phyloP scores from a whole-genome alignment of 30 jellyfish, hydroid and myxozoan genomes.

The Chrysaora quinquecirrha region DNA sequence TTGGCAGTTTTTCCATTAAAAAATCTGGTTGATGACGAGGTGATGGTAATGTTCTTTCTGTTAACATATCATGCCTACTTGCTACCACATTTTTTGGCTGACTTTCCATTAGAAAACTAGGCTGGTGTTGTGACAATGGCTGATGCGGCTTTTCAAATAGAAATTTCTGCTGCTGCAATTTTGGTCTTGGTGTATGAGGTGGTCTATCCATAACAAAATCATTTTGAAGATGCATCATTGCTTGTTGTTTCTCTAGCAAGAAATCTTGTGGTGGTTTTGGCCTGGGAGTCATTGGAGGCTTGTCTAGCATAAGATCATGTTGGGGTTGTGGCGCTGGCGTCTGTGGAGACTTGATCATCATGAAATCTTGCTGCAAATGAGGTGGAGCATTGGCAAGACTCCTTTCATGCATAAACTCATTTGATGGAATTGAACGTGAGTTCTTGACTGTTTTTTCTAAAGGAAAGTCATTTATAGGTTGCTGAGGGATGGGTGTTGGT shows the following conservation, averaged over 20 bases:
- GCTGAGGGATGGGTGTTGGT: slow-evolving; percentile 67
- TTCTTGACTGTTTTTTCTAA: slow-evolving; percentile 34
- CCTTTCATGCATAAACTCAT: slow-evolving; percentile 38
- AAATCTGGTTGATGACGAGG: slow-evolving; percentile 24
- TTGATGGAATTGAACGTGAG: too few species aligned
- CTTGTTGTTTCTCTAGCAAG: slow-evolving; percentile 41
- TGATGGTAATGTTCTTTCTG: neutral
- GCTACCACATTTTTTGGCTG: neutral
- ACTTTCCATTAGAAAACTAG: neutral
- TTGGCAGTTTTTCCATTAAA: slow-evolving; percentile 42
- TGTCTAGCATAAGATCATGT: slow-evolving; percentile 35
- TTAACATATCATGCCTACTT: neutral
- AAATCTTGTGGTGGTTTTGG: slow-evolving; percentile 39
- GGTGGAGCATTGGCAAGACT: slow-evolving; percentile 46
- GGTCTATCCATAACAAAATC: slow-evolving; percentile 3
- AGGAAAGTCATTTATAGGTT: slow-evolving; percentile 31
- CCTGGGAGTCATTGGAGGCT: slow-evolving; percentile 54
- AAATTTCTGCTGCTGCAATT: slow-evolving; percentile 31
- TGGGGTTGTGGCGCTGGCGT: slow-evolving; percentile 30
- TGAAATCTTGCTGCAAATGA: slow-evolving; percentile 59
- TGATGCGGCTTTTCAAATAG: slow-evolving; percentile 56
- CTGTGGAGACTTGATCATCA: slow-evolving; percentile 63
- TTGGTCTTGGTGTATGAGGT: neutral
- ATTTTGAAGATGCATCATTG: slow-evolving; percentile 13
- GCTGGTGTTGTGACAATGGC: slow-evolving; percentile 34